Evolutionary conservation across 92 coral and sea anemone genomes (phyloP), one percentile per base, ranked within the genome.

Genomic region (Pocillopora grandis): DNA sequence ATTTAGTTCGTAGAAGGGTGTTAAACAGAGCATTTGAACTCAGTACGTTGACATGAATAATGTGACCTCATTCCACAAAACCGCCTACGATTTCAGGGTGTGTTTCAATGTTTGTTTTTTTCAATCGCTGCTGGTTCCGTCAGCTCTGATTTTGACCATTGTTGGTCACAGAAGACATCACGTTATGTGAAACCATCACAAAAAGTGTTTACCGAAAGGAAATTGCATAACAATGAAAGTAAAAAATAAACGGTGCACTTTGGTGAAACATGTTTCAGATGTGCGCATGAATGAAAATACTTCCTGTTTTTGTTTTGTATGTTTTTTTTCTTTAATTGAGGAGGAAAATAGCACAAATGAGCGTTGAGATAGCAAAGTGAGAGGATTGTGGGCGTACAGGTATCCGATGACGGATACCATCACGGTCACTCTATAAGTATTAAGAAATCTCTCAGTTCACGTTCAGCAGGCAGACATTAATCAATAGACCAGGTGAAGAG

Each of bases 41-140:
- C 5, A 42, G 52, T 69, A 2, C 8, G 75, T 20, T 36, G 74
- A 17, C 16, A 19, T 63, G 9, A 18, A 63, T 63, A 20, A 18
- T 10, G 13, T 76, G 80, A 76, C 70, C 42, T 61, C 80, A 76
- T 18, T 76, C 9, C 18, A 10, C n/a, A 59, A 76, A 13, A 76
- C 33, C 56, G 69, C 18, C n/a, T 20, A 58, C 58, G 4, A 76
- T 76, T 61, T 76, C 57, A 15, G 48, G 80, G 80, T 21, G 80
- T 76, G 69, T 21, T 75, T 76, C 37, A 21, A 3, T 27, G 15
- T 23, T 37, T 33, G 35, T 56, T 52, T 76, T 70, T n/a, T 70
- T 70, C 18, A 70, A 52, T 1, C 0, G 3, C 12, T n/a, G 19
- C 14, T 23, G 0, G 68, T 70, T 70, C 75, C 75, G 75, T 3